Percentiles rank a stretch among this genome's conserved stretches.
Evolutionary conservation across 92 coral and sea anemone species (phyloP).

Genomic region (Chrysogorgia sp.): DNA sequence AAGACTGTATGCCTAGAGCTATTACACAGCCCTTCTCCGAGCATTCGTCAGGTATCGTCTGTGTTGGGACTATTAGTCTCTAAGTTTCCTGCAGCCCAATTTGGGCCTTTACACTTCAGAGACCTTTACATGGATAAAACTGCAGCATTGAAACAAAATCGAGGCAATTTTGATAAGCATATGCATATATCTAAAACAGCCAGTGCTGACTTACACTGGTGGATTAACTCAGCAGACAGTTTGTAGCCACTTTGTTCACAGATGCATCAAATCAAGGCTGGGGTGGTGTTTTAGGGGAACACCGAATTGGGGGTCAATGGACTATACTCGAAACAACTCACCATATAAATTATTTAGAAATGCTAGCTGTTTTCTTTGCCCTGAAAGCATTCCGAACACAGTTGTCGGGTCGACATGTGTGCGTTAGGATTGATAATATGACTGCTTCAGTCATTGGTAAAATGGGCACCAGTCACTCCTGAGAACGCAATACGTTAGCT

Average conservation of each 20-base stretch:
- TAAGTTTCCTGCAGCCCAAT: conserved; percentile 44
- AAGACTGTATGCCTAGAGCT: conserved; percentile 9
- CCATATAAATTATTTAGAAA: too few species aligned
- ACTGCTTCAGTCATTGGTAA: conserved; percentile 1
- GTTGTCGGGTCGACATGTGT: conserved; percentile 40
- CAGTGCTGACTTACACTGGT: conserved; percentile 51
- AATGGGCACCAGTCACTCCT: conserved; percentile 48
- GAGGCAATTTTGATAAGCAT: too few species aligned
- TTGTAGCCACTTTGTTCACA: conserved; percentile 18
- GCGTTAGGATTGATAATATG: conserved; percentile 45
- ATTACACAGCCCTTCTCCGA: background rate
- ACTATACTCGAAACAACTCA: too few species aligned
- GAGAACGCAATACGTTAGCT: conserved; percentile 27
- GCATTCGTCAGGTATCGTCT: conserved; percentile 19
- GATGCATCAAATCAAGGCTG: conserved; percentile 59
- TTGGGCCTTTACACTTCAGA: conserved; percentile 60
- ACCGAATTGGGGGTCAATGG: too few species aligned
- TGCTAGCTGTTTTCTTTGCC: too few species aligned
- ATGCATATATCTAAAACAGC: conserved; percentile 52
- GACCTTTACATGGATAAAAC: too few species aligned
- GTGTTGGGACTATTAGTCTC: conserved; percentile 20
- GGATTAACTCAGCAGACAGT: conserved; percentile 44
- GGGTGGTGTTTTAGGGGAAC: conserved; percentile 44
- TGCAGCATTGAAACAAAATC: too few species aligned
- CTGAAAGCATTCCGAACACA: too few species aligned